These are phyloP conservation scores for Semnornis frantzii DNA, from an alignment of 2,113 vertebrate species.

Conservation along the genomic window DNA sequence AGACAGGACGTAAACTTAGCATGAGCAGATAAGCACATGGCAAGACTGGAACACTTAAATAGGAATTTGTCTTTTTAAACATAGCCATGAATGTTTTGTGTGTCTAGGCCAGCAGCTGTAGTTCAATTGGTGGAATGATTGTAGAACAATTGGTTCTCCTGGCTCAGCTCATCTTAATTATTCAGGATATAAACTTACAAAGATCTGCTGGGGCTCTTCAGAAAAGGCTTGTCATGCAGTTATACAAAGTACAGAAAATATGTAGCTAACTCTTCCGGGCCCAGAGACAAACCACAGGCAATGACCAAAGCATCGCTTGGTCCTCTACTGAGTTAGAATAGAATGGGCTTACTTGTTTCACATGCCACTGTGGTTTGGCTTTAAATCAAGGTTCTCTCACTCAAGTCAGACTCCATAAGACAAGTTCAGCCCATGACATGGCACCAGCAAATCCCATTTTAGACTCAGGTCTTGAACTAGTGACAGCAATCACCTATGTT, in stretches of 20 bases:
- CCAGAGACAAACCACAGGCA: not conserved
- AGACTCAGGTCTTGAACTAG: not conserved
- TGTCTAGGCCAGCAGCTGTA: not conserved
- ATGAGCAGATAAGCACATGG: not conserved
- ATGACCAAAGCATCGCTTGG: not conserved
- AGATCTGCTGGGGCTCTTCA: not conserved
- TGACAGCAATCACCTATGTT: not conserved
- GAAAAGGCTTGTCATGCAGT: not conserved
- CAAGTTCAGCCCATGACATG: not conserved
- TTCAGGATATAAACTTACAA: not conserved
- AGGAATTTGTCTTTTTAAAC: not conserved
- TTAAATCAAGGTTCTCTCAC: not conserved
- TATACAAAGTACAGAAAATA: not conserved
- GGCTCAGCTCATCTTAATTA: not conserved
- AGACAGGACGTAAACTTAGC: not conserved
- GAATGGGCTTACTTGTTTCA: conserved; percentile 4
- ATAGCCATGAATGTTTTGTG: not conserved
- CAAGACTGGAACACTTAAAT: not conserved
- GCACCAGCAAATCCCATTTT: not conserved
- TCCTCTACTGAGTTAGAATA: not conserved
- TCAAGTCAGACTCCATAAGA: not conserved
- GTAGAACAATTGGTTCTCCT: not conserved
- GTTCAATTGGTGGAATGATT: not conserved
- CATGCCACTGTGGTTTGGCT: not conserved
- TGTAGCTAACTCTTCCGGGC: not conserved